Evolutionary conservation across 2,797 vertebrate species (phyloP).

Genomic region (Poecilia wingei): DNA sequence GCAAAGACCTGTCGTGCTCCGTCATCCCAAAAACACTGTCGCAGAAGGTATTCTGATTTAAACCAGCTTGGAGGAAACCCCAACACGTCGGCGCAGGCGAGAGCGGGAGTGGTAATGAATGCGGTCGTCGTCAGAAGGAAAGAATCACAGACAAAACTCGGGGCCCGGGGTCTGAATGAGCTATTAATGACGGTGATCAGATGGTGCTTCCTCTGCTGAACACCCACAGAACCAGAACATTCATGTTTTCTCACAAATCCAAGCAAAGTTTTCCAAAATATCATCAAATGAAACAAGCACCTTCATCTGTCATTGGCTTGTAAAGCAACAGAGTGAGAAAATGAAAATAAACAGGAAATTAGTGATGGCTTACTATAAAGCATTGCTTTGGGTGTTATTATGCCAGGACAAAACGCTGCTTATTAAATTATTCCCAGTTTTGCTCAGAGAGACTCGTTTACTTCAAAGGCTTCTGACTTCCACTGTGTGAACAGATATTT

Average conservation of each 20-base stretch:
- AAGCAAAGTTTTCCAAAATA: slow-evolving; percentile 3
- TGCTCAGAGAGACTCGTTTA: neutral
- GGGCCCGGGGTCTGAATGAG: slow-evolving; percentile 24
- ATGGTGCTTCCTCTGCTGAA: slow-evolving; percentile 23
- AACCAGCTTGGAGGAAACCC: neutral
- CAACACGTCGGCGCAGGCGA: slow-evolving; percentile 27
- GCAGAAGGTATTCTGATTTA: slow-evolving; percentile 23
- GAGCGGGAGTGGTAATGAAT: slow-evolving; percentile 29
- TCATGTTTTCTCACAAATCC: neutral
- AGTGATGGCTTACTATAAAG: neutral
- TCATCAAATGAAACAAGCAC: neutral
- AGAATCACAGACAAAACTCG: slow-evolving; percentile 44
- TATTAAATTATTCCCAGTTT: neutral
- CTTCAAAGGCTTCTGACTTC: neutral
- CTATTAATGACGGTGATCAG: slow-evolving; percentile 45
- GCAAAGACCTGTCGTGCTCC: slow-evolving; percentile 47
- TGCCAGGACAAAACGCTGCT: neutral
- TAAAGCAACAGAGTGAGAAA: neutral
- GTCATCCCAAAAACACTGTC: slow-evolving; percentile 6
- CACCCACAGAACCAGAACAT: slow-evolving; percentile 10
- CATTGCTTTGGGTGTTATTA: neutral
- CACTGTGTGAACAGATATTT: neutral
- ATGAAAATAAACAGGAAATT: neutral
- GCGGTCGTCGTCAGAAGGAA: slow-evolving; percentile 28
- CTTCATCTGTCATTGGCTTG: neutral